Conservation (phyloP, 2,888 invertebrate genomes). For the Lasioglossum zephyrum region DNA sequence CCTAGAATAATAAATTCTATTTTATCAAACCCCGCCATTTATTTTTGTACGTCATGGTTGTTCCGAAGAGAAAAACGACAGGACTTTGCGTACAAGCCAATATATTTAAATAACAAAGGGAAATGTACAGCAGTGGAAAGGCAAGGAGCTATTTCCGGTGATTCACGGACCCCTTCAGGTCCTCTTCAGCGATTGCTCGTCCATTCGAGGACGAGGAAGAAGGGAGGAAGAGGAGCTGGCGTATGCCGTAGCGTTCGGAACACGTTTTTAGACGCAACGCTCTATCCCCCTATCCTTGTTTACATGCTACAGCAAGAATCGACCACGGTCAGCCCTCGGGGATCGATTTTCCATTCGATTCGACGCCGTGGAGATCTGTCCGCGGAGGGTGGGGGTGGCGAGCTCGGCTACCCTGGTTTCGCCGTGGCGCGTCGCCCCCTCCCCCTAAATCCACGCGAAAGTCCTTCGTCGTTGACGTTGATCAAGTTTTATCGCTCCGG, state of each 20-base stretch:
- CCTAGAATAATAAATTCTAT: neutral
- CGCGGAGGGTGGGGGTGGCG: neutral
- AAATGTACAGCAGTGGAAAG: neutral
- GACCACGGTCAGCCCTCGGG: constrained; percentile 7
- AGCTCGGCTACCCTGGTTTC: constrained; percentile 28
- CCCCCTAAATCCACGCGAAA: constrained; percentile 36
- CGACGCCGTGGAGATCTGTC: constrained; percentile 4
- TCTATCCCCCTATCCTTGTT: constrained; percentile 11
- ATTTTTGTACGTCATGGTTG: neutral
- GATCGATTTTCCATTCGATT: constrained; percentile 35
- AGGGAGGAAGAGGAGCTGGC: neutral
- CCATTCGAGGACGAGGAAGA: constrained; percentile 5
- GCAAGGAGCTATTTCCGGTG: constrained; percentile 16
- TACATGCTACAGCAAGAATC: constrained; percentile 23
- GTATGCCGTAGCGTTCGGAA: constrained; percentile 11
- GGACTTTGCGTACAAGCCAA: neutral
- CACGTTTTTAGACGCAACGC: constrained; percentile 15
- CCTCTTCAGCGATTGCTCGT: neutral
- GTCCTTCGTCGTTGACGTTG: constrained; percentile 43
- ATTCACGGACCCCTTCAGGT: neutral
- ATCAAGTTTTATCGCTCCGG: constrained; percentile 54
- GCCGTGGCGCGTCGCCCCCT: constrained; percentile 5
- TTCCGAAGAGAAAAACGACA: neutral
- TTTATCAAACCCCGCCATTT: neutral
- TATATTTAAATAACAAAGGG: neutral